Evolutionary conservation across 2,888 invertebrate species (phyloP).

Genomic region (Eupelmus urozonus): DNA sequence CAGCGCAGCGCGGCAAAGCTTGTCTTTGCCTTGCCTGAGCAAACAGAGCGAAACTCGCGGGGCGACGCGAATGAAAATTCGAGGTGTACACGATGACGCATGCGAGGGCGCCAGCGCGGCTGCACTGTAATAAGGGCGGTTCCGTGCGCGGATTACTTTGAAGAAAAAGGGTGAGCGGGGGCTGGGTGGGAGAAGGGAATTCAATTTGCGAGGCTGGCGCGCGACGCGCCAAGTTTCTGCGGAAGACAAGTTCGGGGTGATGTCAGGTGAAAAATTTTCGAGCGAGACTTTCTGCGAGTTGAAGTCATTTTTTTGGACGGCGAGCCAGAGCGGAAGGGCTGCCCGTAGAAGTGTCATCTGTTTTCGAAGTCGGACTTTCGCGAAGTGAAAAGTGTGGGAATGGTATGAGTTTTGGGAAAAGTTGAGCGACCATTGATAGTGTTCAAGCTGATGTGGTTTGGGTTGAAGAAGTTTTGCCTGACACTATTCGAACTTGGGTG

Average conservation of each 20-base stretch:
- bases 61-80: conserved; percentile 21
- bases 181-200: conserved; percentile 10
- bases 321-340: too few species aligned
- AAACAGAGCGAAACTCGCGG: conserved; percentile 10
- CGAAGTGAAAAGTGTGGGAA: too few species aligned
- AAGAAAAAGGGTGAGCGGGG: background rate
- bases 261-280: conserved; percentile 19
- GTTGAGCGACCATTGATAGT: too few species aligned
- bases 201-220: conserved; percentile 15
- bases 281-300: background rate
- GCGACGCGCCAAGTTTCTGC: background rate
- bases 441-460: too few species aligned
- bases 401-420: too few species aligned
- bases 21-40: conserved; percentile 11
- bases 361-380: too few species aligned
- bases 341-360: too few species aligned
- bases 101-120: too few species aligned
- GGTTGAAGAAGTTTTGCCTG: too few species aligned
- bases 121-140: too few species aligned
- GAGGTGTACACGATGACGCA: conserved; percentile 23
- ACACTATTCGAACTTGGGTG: too few species aligned
- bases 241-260: background rate
- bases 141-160: conserved; percentile 11
- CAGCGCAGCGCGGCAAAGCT: conserved; percentile 12
- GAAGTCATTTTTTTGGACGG: background rate